Evolutionary conservation across 2,113 vertebrate species (phyloP).

Genomic region (Zapus hudsonius): DNA sequence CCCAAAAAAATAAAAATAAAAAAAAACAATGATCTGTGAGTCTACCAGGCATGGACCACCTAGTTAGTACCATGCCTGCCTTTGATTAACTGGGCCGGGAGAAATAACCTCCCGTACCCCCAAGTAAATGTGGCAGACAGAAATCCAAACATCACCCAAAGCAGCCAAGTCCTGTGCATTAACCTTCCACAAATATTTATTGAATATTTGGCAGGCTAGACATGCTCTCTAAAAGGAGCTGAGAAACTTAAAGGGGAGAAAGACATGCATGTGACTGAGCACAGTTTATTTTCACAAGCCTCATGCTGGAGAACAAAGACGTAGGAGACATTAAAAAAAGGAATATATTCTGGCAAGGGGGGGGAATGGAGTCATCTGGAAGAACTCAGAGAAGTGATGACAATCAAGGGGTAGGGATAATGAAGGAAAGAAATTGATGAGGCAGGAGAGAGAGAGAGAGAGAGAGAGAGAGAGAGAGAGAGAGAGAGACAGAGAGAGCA

Average conservation of each 20-base stretch:
- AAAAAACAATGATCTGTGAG: constrained; percentile 44
- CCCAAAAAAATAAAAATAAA: neutral
- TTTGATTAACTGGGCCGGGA: constrained; percentile 52
- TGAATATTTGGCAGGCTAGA: constrained; percentile 55
- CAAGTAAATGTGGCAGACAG: constrained; percentile 44
- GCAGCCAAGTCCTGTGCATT: constrained; percentile 45
- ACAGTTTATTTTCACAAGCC: constrained; percentile 59
- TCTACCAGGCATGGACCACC: constrained; percentile 67
- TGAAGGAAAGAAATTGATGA: neutral
- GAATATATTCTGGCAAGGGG: neutral
- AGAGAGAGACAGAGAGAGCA: neutral
- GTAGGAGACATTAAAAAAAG: neutral
- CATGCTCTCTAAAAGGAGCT: neutral
- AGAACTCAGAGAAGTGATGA: constrained; percentile 3
- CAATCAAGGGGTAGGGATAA: neutral
- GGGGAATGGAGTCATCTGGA: neutral
- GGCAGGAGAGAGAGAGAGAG: neutral
- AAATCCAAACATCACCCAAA: constrained; percentile 65
- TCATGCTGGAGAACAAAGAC: constrained; percentile 49
- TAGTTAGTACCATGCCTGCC: constrained; percentile 5
- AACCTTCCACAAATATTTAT: constrained; percentile 74
- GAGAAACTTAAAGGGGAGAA: neutral
- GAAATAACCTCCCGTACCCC: constrained; percentile 38
- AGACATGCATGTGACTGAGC: neutral
- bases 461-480: neutral